These are phyloP conservation scores for Petrosia ficiformis DNA, from an alignment of 37 sponge, comb jelly and placozoan species.

Conservation along the genomic window DNA sequence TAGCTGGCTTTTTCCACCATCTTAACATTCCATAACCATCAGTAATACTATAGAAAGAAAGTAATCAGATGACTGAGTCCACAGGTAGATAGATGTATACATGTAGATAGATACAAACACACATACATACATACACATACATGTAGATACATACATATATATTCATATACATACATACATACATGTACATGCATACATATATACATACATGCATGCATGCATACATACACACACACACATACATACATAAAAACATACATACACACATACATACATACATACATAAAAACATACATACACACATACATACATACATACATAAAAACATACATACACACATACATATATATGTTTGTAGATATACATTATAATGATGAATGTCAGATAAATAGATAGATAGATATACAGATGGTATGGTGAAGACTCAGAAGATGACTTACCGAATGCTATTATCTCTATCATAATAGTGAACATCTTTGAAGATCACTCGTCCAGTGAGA, in stretches of 20 bases:
- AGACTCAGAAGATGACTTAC: constrained; percentile 7
- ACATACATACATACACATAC: neutral
- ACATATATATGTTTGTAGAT: neutral
- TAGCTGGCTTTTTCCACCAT: constrained; percentile 42
- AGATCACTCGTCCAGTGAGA: constrained; percentile 48
- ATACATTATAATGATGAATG: too few species aligned
- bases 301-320: neutral
- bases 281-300: too few species aligned
- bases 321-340: neutral
- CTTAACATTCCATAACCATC: constrained; percentile 52
- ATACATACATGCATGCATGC: neutral
- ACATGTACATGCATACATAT: neutral
- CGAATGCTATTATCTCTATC: constrained; percentile 47
- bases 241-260: too few species aligned
- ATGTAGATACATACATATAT: neutral
- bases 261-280: too few species aligned
- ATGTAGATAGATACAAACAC: neutral
- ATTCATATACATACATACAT: neutral
- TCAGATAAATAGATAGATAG: too few species aligned
- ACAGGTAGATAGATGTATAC: neutral
- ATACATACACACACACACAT: neutral
- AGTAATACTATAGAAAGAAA: constrained; percentile 13
- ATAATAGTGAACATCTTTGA: constrained; percentile 53
- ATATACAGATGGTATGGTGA: neutral
- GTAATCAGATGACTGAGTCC: neutral